A percentile compares a stretch with the other conserved stretches of the same genome.
phyloP scores from a whole-genome alignment of 2,113 vertebrate genomes.

The Takifugu bimaculatus region DNA sequence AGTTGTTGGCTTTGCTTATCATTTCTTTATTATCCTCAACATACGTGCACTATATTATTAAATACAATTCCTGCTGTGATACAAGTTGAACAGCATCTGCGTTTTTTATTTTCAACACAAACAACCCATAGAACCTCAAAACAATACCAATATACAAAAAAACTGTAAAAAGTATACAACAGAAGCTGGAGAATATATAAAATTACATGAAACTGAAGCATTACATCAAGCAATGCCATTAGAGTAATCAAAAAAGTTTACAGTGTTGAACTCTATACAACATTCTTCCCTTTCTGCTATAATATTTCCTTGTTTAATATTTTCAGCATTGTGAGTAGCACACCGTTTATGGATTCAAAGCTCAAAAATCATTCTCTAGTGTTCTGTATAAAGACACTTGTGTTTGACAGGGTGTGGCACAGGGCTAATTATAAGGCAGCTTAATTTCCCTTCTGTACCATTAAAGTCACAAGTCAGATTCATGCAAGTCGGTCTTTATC shows the following conservation, averaged over 20 bases:
- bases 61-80: no score
- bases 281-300: constrained; percentile 33
- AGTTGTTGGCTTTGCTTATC: no score
- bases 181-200: constrained; percentile 37
- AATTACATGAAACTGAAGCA: constrained; percentile 58
- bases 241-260: constrained; percentile 28
- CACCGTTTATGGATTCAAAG: constrained; percentile 19
- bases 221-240: constrained; percentile 38
- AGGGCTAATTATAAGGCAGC: constrained; percentile 16
- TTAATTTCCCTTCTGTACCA: constrained; percentile 9
- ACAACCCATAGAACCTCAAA: constrained; percentile 54
- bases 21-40: no score
- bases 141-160: constrained; percentile 63
- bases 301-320: constrained; percentile 38
- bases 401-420: constrained; percentile 8
- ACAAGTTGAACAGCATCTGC: constrained; percentile 1
- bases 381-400: constrained; percentile 23
- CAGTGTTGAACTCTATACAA: constrained; percentile 55
- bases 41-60: no score
- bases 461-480: no score
- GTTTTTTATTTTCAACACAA: constrained; percentile 64
- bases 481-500: no score
- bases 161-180: constrained; percentile 44
- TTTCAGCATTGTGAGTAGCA: constrained; percentile 31
- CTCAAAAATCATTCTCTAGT: constrained; percentile 8